Base-by-base conservation (phyloP, 37 sponge, comb jelly and placozoan genomes). In the Ianthella basta region DNA sequence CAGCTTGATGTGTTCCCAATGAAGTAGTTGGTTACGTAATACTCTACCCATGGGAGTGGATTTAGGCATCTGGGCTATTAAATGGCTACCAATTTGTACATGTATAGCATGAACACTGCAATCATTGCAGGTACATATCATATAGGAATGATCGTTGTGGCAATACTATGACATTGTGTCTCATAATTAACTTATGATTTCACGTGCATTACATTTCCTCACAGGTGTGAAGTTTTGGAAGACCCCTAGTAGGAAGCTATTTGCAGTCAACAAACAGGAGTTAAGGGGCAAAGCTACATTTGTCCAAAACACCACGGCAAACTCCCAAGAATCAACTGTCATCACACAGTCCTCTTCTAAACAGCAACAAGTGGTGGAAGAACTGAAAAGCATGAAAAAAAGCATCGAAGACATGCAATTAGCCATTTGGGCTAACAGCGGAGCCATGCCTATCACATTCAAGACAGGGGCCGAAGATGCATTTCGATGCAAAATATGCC, bases 401-500 rank as follows among this genome's bases (percentile, higher is more conserved):
- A 44, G 50, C 50, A 0, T 75, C 13, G 24, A 75, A 75, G 54
- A 39, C 25, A 16, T 75, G 12, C 24, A 53, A 25, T 39, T 53
- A 25, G 78, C 54, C 0, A 2, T 8, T 0, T 53, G 54, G 54
- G 24, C 54, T 18, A 8, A 24, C 15, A 75, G 50, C 50, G 50
- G 50, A 8, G 50, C 50, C 50, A 44, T 44, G 3, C 50, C 50
- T 8, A 44, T 8, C 3, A 8, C 50, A 10, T 44, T 44, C 50
- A 44, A 44, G 50, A 3, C 3, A 44, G 50, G 50, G 50, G 3
- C 8, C 6, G 8, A 3, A 44, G 50, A 44, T 34, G 35, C 90
- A 63, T 89, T 89, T 59, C 29, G 25, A 29, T 89, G 86, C 60
- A 80, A 56, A 29, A 89, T 89, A 19, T 89, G 90, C 38, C 72